Evolutionary conservation across 2,113 vertebrate species (phyloP).

Genomic region (Oreotragus oreotragus): DNA sequence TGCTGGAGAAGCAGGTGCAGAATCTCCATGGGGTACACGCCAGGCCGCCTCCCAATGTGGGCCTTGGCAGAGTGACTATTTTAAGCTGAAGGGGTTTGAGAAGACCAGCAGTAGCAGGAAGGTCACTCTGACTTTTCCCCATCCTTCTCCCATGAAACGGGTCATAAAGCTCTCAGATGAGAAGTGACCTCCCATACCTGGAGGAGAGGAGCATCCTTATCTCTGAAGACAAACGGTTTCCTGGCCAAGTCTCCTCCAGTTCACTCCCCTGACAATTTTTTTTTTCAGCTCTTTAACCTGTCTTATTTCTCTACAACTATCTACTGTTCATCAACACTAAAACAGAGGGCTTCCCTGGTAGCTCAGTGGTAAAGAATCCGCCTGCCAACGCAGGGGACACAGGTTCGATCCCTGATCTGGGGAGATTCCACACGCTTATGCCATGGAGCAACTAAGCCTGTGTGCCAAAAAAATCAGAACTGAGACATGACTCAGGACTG

Average conservation of each 20-base stretch:
- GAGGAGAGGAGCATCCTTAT: neutral
- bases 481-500: neutral
- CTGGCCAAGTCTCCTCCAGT: neutral
- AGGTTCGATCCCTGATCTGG: neutral
- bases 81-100: neutral
- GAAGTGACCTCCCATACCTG: neutral
- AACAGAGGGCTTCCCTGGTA: neutral
- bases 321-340: neutral
- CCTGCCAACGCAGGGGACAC: neutral
- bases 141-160: neutral
- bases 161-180: neutral
- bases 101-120: neutral
- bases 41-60: no score
- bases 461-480: neutral
- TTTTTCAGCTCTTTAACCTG: neutral
- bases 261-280: neutral
- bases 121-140: neutral
- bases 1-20: neutral
- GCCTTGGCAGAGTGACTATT: neutral
- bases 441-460: accelerated
- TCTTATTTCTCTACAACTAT: no score
- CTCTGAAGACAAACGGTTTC: neutral
- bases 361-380: neutral
- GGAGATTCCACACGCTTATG: neutral
- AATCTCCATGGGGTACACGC: neutral